Conservation (phyloP, 2,888 invertebrate species). For the Pollenia griseotomentosa region DNA sequence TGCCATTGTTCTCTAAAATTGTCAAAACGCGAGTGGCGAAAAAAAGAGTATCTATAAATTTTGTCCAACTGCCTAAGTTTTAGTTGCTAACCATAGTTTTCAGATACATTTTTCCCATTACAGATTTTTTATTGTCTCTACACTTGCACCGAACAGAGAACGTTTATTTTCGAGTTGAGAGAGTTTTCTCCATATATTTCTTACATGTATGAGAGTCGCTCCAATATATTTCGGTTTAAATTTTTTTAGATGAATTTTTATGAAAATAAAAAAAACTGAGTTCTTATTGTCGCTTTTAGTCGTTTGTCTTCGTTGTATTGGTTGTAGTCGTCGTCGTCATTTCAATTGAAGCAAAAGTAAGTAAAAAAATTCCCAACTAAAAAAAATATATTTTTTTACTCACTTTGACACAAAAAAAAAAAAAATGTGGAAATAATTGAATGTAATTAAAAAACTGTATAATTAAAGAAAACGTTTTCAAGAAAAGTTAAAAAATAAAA, state of each 20-base stretch:
- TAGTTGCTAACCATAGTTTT: slow-evolving; percentile 71
- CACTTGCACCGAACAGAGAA: slow-evolving; percentile 37
- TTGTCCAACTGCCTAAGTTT: slow-evolving; percentile 52
- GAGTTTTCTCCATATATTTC: neutral
- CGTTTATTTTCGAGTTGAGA: slow-evolving; percentile 14
- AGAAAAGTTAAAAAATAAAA: neutral
- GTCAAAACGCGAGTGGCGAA: slow-evolving; percentile 5
- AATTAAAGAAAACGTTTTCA: neutral
- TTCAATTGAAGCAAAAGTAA: slow-evolving; percentile 83
- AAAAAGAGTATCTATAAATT: slow-evolving; percentile 53
- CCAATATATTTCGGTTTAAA: slow-evolving; percentile 26
- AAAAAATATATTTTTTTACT: slow-evolving; percentile 72
- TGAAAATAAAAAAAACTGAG: slow-evolving; percentile 60
- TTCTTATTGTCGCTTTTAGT: slow-evolving; percentile 79
- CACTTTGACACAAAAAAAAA: slow-evolving; percentile 73
- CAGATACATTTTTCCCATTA: slow-evolving; percentile 61
- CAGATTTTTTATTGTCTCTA: slow-evolving; percentile 57
- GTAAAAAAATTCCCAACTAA: slow-evolving; percentile 78
- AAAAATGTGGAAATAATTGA: slow-evolving; percentile 65
- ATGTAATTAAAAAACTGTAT: slow-evolving; percentile 36
- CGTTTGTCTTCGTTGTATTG: slow-evolving; percentile 81
- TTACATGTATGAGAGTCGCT: slow-evolving; percentile 13
- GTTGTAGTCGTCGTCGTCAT: slow-evolving; percentile 83
- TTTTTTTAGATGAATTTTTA: slow-evolving; percentile 47
- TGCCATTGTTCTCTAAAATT: slow-evolving; percentile 4